Percentiles rank a stretch among this genome's conserved stretches.
phyloP scores from a whole-genome alignment of 2,113 vertebrate genomes.

The Rhinolophus ferrumequinum region DNA sequence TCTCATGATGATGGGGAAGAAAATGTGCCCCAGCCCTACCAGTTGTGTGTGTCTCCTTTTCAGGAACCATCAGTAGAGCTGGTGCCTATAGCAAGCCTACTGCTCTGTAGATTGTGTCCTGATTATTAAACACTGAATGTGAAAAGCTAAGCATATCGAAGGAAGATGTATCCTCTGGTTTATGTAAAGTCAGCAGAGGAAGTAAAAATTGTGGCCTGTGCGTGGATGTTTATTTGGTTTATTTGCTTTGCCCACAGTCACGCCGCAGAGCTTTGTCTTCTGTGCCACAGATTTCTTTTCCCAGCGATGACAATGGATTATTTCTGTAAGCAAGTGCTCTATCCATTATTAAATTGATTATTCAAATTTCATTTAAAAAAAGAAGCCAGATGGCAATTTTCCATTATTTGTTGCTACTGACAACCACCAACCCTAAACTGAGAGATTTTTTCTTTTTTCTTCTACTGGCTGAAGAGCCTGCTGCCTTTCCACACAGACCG shows the following conservation, averaged over 20 bases:
- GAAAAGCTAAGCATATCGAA: constrained; percentile 59
- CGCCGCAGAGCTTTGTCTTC: constrained; percentile 69
- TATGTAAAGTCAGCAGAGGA: constrained; percentile 70
- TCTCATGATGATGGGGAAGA: background rate
- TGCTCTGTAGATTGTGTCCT: constrained; percentile 44
- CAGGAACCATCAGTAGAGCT: constrained; percentile 6
- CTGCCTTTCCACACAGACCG: constrained; percentile 65
- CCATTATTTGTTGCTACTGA: constrained; percentile 90
- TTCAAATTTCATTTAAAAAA: constrained; percentile 89
- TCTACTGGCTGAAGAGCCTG: constrained; percentile 71
- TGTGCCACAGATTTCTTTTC: constrained; percentile 65
- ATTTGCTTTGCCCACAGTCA: constrained; percentile 62
- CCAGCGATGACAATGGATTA: constrained; percentile 84
- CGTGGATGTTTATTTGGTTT: constrained; percentile 55
- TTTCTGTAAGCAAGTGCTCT: constrained; percentile 86
- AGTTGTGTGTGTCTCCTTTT: constrained; percentile 43
- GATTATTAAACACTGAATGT: constrained; percentile 66
- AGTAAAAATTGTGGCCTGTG: constrained; percentile 65
- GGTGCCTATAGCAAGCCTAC: constrained; percentile 64
- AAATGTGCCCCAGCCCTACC: background rate
- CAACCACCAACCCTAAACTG: constrained; percentile 86
- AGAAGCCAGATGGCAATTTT: constrained; percentile 89
- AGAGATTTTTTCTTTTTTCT: constrained; percentile 80
- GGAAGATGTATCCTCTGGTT: constrained; percentile 47
- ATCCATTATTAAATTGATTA: constrained; percentile 90